These are phyloP conservation scores for Drosophila meridionalis DNA, from an alignment of 2,888 invertebrate genomes.

Conservation along the genomic window DNA sequence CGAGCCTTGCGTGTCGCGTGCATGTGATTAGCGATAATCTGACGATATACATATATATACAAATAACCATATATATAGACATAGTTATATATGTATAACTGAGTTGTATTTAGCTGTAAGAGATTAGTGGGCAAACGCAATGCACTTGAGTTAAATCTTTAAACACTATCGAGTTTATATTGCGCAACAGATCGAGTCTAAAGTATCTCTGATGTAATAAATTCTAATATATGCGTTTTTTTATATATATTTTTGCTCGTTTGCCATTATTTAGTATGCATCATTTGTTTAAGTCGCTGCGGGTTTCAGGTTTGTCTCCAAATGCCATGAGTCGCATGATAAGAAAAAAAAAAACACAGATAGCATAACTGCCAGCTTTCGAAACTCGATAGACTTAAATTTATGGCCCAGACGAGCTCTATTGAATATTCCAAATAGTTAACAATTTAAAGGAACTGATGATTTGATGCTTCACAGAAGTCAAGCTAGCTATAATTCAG, in stretches of 20 bases:
- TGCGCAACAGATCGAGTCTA: conserved; percentile 48
- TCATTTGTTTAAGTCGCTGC: conserved; percentile 18
- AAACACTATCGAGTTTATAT: conserved; percentile 18
- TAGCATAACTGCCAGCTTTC: conserved; percentile 7
- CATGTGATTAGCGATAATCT: conserved; percentile 4
- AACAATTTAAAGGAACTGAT: neutral
- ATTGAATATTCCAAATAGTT: conserved; percentile 8
- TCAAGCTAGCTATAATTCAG: neutral
- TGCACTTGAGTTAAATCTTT: conserved; percentile 12
- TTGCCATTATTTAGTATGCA: conserved; percentile 52
- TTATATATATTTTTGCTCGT: conserved; percentile 22
- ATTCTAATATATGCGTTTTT: conserved; percentile 60
- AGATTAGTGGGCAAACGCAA: neutral
- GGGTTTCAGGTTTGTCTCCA: conserved; percentile 46
- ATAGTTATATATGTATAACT: neutral
- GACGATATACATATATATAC: neutral
- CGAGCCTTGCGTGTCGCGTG: conserved; percentile 6
- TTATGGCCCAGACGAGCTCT: conserved; percentile 16
- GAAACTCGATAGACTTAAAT: conserved; percentile 18
- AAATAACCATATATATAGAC: neutral
- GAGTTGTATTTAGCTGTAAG: neutral
- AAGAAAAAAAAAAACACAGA: conserved; percentile 19
- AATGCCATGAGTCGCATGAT: conserved; percentile 47
- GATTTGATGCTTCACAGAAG: no score
- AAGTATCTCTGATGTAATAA: conserved; percentile 53